A percentile compares a stretch with the other conserved stretches of the same genome.
Evolutionary conservation across 1,140 invertebrate genomes (phyloP).

Genomic region (Amphibalanus amphitrite): DNA sequence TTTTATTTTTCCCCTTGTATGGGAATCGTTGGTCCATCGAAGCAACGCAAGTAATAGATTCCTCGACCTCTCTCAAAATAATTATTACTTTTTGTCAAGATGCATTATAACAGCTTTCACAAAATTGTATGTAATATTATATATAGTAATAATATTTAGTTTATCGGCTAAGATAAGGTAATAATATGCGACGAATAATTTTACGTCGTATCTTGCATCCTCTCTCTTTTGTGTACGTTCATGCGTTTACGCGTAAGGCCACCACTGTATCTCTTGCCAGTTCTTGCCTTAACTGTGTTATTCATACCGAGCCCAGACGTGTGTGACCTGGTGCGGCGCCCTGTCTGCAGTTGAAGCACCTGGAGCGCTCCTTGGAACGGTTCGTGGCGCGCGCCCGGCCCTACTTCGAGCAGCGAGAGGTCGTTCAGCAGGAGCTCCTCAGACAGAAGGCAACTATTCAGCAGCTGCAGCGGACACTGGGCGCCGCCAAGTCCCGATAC

Average conservation of each 20-base stretch:
- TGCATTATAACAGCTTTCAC: not conserved
- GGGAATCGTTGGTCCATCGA: not conserved
- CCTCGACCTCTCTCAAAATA: not conserved
- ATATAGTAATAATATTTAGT: not conserved
- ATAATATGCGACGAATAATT: not conserved
- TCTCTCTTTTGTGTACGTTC: too few species aligned
- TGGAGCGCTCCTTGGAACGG: slow-evolving; percentile 56
- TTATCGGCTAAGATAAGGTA: not conserved
- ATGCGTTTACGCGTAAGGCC: too few species aligned
- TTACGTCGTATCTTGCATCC: too few species aligned
- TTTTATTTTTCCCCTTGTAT: not conserved
- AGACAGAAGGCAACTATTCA: slow-evolving; percentile 29
- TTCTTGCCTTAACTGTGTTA: too few species aligned
- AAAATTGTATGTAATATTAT: not conserved
- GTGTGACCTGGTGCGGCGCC: too few species aligned
- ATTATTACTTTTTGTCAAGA: not conserved
- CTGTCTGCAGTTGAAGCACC: slow-evolving; percentile 33
- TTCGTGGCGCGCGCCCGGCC: slow-evolving; percentile 55
- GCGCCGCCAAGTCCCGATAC: slow-evolving; percentile 29
- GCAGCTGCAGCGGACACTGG: slow-evolving; percentile 29
- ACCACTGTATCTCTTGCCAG: too few species aligned
- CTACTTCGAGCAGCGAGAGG: slow-evolving; percentile 34
- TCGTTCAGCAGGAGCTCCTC: slow-evolving; percentile 28
- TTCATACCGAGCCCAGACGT: too few species aligned
- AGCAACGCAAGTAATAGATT: slow-evolving; percentile 12